Evolutionary conservation across 2,888 invertebrate genomes (phyloP), one percentile per base, ranked within the genome.

Genomic region (Tenodera sinensis): DNA sequence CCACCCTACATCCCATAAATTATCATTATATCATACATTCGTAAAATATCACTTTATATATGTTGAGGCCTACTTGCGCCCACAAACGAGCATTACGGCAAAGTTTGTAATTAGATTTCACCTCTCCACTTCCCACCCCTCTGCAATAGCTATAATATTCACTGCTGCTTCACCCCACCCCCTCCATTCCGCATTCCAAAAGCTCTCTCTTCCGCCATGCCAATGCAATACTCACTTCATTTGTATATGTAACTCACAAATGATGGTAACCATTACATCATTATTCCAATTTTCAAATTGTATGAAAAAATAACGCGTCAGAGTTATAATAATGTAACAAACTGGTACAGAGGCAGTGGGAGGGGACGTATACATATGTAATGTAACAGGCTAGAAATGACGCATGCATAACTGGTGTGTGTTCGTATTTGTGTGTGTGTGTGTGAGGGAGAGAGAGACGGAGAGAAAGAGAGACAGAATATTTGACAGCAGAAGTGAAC

Each of bases 41-140:
- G 89, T 87, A 88, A 89, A 88, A 89, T 89, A 89, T 89, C 89
- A 89, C 89, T 89, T 89, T 89, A 89, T 89, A 85, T 88, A 89
- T 89, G 89, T 85, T 89, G 87, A 83, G 87, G 87, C 82, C 87
- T 87, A 34, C 82, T 82, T 87, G 87, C 83, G 88, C 84, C 87
- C 89, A 84, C 89, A 85, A 84, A 85, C 89, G 88, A 82, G 89
- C 84, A 83, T 89, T 89, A 88, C 89, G 88, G 88, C 89, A 42
- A 89, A 89, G 89, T 89, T 89, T 81, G 88, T 89, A 89, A 89
- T 89, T 89, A 88, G 87, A 89, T 89, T 88, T 82, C 83, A 71
- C 83, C 83, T 42, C 87, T 54, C 87, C 30, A 71, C 42, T n/a
- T 47, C 28, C 85, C 47, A 8, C 34, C 83, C 83, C 83, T 28